Conservation (phyloP, 2,888 invertebrate genomes). For the Microctonus aethiopoides region DNA sequence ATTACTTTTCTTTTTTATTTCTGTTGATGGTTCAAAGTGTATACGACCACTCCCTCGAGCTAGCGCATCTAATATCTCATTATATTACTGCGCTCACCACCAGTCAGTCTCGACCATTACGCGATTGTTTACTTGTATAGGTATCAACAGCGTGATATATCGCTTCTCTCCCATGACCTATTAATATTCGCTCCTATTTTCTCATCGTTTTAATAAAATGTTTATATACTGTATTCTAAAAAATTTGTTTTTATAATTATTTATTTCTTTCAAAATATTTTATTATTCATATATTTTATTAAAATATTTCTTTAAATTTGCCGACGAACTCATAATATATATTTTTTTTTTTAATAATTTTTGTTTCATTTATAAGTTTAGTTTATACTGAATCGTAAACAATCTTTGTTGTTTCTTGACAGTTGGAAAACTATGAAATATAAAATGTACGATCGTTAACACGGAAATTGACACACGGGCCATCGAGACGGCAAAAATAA, state of each 20-base stretch:
- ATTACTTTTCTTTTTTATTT: slow-evolving; percentile 29
- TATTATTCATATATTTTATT: background rate
- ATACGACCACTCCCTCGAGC: slow-evolving; percentile 65
- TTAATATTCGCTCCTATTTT: slow-evolving; percentile 11
- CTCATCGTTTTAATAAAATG: background rate
- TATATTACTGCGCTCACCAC: slow-evolving; percentile 63
- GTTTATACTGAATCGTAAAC: background rate
- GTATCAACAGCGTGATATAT: slow-evolving; percentile 57
- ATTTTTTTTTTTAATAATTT: background rate
- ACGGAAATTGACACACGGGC: slow-evolving; percentile 37
- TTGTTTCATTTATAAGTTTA: background rate
- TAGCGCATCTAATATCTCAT: slow-evolving; percentile 66
- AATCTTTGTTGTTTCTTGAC: background rate
- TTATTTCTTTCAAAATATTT: background rate
- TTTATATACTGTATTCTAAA: background rate
- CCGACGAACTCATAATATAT: background rate
- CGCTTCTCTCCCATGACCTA: slow-evolving; percentile 40
- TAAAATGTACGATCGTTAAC: slow-evolving; percentile 34
- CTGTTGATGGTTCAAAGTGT: slow-evolving; percentile 47
- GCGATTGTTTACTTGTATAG: slow-evolving; percentile 65
- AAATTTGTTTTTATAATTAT: background rate
- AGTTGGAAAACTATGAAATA: slow-evolving; percentile 15
- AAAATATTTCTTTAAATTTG: background rate
- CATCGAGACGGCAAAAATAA: slow-evolving; percentile 61
- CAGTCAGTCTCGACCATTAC: slow-evolving; percentile 65